Evolutionary conservation across 1,140 invertebrate species (phyloP), one percentile per base, ranked within the genome.

Genomic region (Panonychus citri): DNA sequence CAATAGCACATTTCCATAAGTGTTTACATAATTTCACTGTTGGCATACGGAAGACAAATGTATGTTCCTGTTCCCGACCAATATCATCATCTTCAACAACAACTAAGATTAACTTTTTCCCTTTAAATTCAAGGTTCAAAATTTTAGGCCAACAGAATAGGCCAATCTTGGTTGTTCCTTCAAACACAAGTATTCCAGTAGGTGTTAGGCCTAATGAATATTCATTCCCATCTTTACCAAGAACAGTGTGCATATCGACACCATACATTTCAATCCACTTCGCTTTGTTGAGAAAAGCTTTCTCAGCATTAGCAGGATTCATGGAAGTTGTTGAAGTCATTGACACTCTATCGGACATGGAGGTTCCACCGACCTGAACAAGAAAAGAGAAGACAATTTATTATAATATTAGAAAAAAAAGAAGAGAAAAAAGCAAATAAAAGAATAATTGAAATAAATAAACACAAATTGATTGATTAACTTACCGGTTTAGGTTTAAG

Each of bases 111-210:
- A 96, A 71, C 68, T 91, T 93, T 69, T 94, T 95, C 66, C 84
- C 86, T 75, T 93, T 93, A 72, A 87, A 89, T 70, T 88, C 90
- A 62, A 94, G 81, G 75, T 93, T 93, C 59, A 82, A 86, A 65
- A 95, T 93, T 68, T 89, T 79, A 49, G 89, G 88, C 94, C 94
- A 99, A 71, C 93, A 95, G 73, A 98, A 98, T 70, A 95, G 88
- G 61, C 91, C 94, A 62, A 98, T 94, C 74, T 94, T 96, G 68
- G 80, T 85, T 71, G 86, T 83, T 66, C 90, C 91, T 62, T 94
- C 79, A 65, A 97, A 78, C 46, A 98, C 82, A 63, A 97, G 82
- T 66, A 98, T 85, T 55, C 94, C 94, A 66, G 87, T 91, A 54
- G 94, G 94, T 51, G 93, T 96, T 61, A 99, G 72, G 30, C 94